Base-by-base conservation (phyloP, 2,888 invertebrate species). In the Sipha maydis region DNA sequence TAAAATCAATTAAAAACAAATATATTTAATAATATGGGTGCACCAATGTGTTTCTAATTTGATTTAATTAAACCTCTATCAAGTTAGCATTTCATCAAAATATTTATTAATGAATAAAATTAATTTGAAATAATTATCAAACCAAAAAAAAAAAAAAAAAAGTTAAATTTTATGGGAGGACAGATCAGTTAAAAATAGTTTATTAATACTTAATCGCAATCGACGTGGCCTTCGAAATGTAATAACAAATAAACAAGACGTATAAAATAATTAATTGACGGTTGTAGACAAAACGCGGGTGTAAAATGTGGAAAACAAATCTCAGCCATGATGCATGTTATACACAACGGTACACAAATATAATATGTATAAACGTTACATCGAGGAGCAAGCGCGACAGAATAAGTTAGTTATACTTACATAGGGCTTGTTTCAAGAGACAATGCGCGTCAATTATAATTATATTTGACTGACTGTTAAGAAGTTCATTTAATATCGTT, bases 401-500 rank as follows among this genome's bases (percentile, higher is more conserved):
- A 38, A 56, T n/a, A 31, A 8, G 25, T 67, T 31, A 21, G 38
- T 85, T 75, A 61, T 28, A 61, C 38, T 61, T 28, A 21, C 38
- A 38, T 34, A 78, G 28, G 38, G 75, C 75, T 75, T 48, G 11
- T 48, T 56, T 85, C 21, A 28, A 76, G 41, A 76, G 76, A 85
- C 76, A 77, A 85, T 85, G 41, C 31, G n/a, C 25, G 84, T 85
- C 84, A 85, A 85, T 85, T 85, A 85, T 77, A 67, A 76, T 34
- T 67, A 76, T 75, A 56, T 84, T 76, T 84, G 61, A 84, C 56
- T 75, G 84, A 76, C 84, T 56, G 75, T 61, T 11, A 28, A 56
- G 28, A 76, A 56, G 61, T 84, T 75, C 56, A 38, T 83, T 75
- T 75, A 38, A 73, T 83, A 56, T 83, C 71, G 83, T 84, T 84